phyloP scores from a whole-genome alignment of 2,888 invertebrate species.

The Acleris sparsana region DNA sequence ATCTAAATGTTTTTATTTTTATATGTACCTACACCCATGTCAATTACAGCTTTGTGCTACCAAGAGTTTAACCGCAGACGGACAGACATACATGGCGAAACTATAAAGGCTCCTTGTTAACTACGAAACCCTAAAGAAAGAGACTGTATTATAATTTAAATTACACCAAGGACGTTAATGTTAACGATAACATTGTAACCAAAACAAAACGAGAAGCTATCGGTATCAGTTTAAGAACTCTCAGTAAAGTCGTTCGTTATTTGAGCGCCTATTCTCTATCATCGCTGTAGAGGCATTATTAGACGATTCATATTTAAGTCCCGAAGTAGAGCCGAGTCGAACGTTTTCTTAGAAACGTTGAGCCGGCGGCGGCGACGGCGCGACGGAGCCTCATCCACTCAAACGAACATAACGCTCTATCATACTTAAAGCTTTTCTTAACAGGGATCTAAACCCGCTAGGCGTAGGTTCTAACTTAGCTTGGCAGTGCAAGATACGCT shows the following conservation, averaged over 20 bases:
- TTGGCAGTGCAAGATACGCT: slow-evolving; percentile 61
- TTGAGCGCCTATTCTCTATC: slow-evolving; percentile 16
- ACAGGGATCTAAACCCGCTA: slow-evolving; percentile 55
- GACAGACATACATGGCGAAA: no score
- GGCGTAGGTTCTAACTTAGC: slow-evolving; percentile 66
- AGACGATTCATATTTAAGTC: slow-evolving; percentile 77
- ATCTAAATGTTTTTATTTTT: no score
- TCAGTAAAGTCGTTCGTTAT: slow-evolving; percentile 4
- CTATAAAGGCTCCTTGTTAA: no score
- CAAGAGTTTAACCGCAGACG: no score
- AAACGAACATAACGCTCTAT: slow-evolving; percentile 82
- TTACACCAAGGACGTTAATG: no score
- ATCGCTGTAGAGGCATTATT: slow-evolving; percentile 45
- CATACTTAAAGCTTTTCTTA: slow-evolving; percentile 63
- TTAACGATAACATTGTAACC: no score
- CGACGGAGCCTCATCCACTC: slow-evolving; percentile 82
- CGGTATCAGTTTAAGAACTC: no score
- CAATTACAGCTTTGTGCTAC: no score
- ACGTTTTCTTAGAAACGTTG: slow-evolving; percentile 79
- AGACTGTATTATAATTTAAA: no score
- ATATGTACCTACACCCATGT: no score
- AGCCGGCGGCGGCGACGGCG: slow-evolving; percentile 73
- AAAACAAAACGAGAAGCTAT: no score
- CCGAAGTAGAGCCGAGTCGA: slow-evolving; percentile 77
- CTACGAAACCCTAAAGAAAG: no score